These are phyloP conservation scores for Eueremaeus valkanovi DNA, from an alignment of 2,888 invertebrate genomes.

Conservation along the genomic window DNA sequence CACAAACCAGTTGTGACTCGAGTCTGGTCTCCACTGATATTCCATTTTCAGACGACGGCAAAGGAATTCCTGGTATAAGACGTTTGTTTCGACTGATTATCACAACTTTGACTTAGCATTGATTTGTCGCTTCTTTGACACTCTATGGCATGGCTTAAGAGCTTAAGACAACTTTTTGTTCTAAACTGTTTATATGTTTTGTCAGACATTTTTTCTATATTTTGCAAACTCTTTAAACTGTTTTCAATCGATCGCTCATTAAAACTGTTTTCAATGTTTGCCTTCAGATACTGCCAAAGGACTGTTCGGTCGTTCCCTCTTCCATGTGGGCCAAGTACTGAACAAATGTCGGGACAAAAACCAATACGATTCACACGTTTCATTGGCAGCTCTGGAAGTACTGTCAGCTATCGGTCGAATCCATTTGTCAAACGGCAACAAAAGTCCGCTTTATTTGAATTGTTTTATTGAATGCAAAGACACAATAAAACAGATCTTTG, in stretches of 20 bases:
- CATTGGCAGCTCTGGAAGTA: conserved; percentile 85
- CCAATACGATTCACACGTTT: conserved; percentile 78
- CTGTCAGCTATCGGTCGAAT: conserved; percentile 83
- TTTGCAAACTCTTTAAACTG: background rate
- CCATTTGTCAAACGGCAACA: conserved; percentile 61
- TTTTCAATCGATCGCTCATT: background rate
- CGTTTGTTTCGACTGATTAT: background rate
- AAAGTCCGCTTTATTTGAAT: background rate
- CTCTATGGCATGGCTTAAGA: background rate
- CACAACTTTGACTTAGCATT: background rate
- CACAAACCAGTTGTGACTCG: conserved; percentile 32
- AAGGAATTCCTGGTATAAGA: conserved; percentile 30
- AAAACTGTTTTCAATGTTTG: background rate
- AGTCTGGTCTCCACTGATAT: conserved; percentile 29
- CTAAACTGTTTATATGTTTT: background rate
- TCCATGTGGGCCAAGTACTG: conserved; percentile 27
- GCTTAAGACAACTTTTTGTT: background rate
- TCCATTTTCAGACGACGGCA: conserved; percentile 26
- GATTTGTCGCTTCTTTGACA: background rate
- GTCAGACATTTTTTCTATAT: background rate
- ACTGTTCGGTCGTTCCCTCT: conserved; percentile 80
- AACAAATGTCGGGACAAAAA: conserved; percentile 26
- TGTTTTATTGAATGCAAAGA: conserved; percentile 67
- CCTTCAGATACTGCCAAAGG: conserved; percentile 74
- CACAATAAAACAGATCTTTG: conserved; percentile 95